Conservation (phyloP, 1,140 invertebrate species). For the Octopus bimaculoides region DNA sequence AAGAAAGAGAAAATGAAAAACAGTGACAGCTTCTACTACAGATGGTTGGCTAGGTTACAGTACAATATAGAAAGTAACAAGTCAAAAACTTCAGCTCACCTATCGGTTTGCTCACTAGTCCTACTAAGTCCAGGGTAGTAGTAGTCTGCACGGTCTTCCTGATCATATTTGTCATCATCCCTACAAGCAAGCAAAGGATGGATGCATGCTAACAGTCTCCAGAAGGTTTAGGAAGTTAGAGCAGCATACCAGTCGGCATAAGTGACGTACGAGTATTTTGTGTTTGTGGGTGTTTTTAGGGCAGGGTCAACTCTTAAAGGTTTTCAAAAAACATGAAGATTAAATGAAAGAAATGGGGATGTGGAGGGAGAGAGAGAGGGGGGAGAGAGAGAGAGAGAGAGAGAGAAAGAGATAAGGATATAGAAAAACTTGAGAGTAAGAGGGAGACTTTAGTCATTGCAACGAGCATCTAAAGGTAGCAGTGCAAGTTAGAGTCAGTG, state of each 20-base stretch:
- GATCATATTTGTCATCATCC: slow-evolving; percentile 2
- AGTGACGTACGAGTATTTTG: too few species aligned
- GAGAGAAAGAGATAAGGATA: background rate
- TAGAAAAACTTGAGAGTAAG: background rate
- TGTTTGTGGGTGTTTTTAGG: too few species aligned
- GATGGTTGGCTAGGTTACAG: too few species aligned
- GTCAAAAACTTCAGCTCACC: background rate
- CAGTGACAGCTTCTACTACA: too few species aligned
- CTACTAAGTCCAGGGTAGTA: background rate
- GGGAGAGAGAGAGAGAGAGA: background rate
- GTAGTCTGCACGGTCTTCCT: background rate
- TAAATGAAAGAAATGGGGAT: background rate
- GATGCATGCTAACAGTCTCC: slow-evolving; percentile 6
- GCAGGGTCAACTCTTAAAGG: background rate
- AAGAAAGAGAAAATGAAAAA: too few species aligned
- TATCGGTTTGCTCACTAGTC: background rate
- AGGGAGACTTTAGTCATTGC: background rate
- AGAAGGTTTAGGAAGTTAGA: background rate
- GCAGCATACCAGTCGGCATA: background rate
- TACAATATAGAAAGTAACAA: slow-evolving; percentile 15
- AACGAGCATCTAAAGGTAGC: too few species aligned
- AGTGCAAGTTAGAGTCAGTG: too few species aligned
- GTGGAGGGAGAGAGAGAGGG: background rate
- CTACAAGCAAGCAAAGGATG: slow-evolving; percentile 11
- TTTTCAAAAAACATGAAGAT: background rate